phyloP scores from a whole-genome alignment of 2,888 invertebrate species.

The Oligia strigilis region DNA sequence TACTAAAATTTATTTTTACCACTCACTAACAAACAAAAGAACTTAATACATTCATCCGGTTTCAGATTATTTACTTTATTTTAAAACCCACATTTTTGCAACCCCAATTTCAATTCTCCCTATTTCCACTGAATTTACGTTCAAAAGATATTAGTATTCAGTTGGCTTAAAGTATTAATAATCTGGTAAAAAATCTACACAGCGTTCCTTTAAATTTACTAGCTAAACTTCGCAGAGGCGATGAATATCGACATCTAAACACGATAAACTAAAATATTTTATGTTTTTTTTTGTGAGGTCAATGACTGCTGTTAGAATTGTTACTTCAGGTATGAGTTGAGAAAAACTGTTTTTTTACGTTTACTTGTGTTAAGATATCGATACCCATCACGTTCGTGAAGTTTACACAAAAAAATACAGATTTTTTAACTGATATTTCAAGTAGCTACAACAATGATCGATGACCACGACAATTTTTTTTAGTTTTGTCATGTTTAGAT shows the following conservation, averaged over 20 bases:
- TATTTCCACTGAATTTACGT: slow-evolving; percentile 4
- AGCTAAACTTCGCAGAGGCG: background rate
- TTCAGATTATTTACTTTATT: background rate
- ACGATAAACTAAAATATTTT: background rate
- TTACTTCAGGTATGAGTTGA: background rate
- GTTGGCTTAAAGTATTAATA: background rate
- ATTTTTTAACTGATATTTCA: too few species aligned
- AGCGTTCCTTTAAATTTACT: background rate
- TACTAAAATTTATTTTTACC: background rate
- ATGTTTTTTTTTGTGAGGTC: background rate
- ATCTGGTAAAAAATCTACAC: slow-evolving; percentile 9
- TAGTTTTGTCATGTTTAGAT: too few species aligned
- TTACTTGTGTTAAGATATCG: background rate
- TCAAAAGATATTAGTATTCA: background rate
- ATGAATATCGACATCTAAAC: background rate
- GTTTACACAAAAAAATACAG: too few species aligned
- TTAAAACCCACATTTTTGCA: background rate
- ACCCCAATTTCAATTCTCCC: background rate
- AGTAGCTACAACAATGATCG: too few species aligned
- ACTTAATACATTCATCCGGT: background rate
- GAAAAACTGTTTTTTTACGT: background rate
- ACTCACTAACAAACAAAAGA: background rate
- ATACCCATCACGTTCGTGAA: too few species aligned
- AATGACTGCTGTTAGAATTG: background rate
- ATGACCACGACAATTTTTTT: too few species aligned